These are phyloP conservation scores for Poecilia picta DNA, from an alignment of 2,797 vertebrate genomes.

Conservation along the genomic window DNA sequence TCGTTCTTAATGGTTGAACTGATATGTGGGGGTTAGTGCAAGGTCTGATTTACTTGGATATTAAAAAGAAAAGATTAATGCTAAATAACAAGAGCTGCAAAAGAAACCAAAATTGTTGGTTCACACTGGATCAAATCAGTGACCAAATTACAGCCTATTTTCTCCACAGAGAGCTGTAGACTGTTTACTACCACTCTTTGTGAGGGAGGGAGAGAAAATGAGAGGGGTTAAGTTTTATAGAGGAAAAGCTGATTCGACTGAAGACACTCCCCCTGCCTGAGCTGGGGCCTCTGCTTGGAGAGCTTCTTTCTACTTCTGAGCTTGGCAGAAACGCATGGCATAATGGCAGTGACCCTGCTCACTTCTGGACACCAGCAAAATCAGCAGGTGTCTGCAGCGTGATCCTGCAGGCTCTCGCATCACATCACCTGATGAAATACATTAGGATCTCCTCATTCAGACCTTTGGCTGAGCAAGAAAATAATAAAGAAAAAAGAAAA, in stretches of 20 bases:
- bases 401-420: slow-evolving; percentile 22
- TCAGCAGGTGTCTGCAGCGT: slow-evolving; percentile 49
- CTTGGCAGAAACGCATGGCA: slow-evolving; percentile 43
- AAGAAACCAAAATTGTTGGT: slow-evolving; percentile 44
- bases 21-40: slow-evolving; percentile 3
- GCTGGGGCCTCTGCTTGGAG: slow-evolving; percentile 25
- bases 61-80: slow-evolving; percentile 35
- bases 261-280: slow-evolving; percentile 41
- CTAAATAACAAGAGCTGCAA: slow-evolving; percentile 7
- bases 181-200: slow-evolving; percentile 62
- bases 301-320: slow-evolving; percentile 29
- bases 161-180: slow-evolving; percentile 44
- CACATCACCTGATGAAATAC: slow-evolving; percentile 24
- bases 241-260: slow-evolving; percentile 63
- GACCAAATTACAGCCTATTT: slow-evolving; percentile 62
- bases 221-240: slow-evolving; percentile 21
- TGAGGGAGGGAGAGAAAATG: slow-evolving; percentile 41
- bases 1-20: slow-evolving; percentile 31
- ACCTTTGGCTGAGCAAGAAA: slow-evolving; percentile 10
- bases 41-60: slow-evolving; percentile 19
- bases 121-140: slow-evolving; percentile 66
- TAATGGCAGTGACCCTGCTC: slow-evolving; percentile 37
- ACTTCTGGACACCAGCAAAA: slow-evolving; percentile 21
- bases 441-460: slow-evolving; percentile 29
- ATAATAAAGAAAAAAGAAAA: background rate